phyloP scores from a whole-genome alignment of 2,113 vertebrate species.

The Calonectris borealis region DNA sequence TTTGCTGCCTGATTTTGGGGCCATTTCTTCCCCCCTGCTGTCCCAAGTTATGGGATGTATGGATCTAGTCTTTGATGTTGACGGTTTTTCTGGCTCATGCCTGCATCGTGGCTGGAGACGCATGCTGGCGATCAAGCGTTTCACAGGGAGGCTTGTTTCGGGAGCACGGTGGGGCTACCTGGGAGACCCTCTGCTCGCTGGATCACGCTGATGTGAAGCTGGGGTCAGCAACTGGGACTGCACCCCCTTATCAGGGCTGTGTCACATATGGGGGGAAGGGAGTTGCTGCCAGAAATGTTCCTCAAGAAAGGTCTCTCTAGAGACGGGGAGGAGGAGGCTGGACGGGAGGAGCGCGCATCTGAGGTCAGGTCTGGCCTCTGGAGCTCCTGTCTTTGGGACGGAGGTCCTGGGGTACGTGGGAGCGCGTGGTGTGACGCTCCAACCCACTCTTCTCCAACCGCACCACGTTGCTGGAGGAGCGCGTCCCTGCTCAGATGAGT shows the following conservation, averaged over 20 bases:
- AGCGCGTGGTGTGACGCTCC: rapidly evolving
- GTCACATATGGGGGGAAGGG: neutral
- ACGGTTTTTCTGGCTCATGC: neutral
- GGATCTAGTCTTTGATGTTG: slow-evolving; percentile 10
- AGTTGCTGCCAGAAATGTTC: neutral
- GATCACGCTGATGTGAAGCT: neutral
- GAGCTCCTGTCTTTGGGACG: neutral
- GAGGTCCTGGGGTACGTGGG: neutral
- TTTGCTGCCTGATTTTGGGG: neutral
- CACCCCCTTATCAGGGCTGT: neutral
- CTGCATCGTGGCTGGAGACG: neutral
- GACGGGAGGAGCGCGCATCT: neutral
- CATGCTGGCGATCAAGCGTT: neutral
- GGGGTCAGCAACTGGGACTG: neutral
- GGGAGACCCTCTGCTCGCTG: neutral
- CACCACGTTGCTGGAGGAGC: neutral
- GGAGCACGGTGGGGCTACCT: neutral
- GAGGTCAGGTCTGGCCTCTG: neutral
- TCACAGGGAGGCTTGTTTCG: neutral
- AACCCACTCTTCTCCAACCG: rapidly evolving
- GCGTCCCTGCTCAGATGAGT: rapidly evolving
- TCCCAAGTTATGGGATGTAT: neutral
- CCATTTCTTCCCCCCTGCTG: rapidly evolving
- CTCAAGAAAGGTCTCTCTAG: neutral
- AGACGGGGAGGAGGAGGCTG: neutral